Percentiles rank a stretch among this genome's conserved stretches.
Evolutionary conservation across 2,797 vertebrate species (phyloP).

Genomic region (Rhynchotus rufescens): DNA sequence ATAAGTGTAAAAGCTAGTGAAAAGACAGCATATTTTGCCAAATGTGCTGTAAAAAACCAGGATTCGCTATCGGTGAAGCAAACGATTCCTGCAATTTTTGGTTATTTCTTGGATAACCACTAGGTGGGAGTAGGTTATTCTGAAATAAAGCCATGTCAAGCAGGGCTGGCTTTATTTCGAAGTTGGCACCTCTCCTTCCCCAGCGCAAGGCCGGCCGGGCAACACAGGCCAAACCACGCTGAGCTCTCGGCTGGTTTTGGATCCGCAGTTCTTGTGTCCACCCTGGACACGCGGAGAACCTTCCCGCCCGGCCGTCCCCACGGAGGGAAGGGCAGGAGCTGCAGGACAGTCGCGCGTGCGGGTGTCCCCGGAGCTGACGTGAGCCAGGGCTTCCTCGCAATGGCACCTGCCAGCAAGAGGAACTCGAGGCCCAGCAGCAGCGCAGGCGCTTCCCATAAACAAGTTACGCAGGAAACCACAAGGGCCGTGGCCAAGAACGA

Average conservation of each 20-base stretch:
- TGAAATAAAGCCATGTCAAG: not conserved
- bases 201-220: not conserved
- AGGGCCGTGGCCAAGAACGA: not conserved
- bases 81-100: not conserved
- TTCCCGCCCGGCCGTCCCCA: not conserved
- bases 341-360: not conserved
- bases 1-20: accelerated
- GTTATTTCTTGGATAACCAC: not conserved
- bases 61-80: not conserved
- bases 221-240: accelerated
- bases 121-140: constrained; percentile 60
- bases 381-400: not conserved
- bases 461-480: not conserved
- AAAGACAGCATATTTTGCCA: not conserved
- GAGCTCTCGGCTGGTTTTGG: accelerated
- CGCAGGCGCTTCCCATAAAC: not conserved
- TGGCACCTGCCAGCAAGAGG: not conserved
- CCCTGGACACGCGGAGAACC: not conserved
- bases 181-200: not conserved
- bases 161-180: not conserved
- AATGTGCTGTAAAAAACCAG: not conserved
- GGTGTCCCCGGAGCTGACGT: not conserved
- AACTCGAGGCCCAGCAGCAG: not conserved
- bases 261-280: accelerated
- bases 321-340: not conserved